Conservation (phyloP, 1,140 invertebrate genomes). For the Drosophila erecta region DNA sequence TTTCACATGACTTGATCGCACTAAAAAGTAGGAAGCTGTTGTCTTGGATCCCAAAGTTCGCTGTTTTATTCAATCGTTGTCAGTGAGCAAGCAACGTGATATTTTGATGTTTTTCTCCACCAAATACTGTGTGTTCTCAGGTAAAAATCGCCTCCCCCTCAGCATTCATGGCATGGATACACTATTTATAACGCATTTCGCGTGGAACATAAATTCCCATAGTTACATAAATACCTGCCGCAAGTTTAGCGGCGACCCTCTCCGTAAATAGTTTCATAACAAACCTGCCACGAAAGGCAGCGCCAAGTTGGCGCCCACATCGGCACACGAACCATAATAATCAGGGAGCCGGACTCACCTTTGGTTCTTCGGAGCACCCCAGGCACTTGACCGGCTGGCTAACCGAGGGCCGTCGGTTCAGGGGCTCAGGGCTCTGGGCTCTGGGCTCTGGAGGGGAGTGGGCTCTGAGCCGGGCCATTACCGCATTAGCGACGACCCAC, state of each 20-base stretch:
- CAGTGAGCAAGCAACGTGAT: too few relatives aligned
- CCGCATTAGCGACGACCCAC: conserved; percentile 60
- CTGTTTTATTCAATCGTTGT: too few relatives aligned
- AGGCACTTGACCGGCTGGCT: conserved; percentile 35
- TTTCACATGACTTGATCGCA: too few relatives aligned
- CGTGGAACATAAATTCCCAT: background rate
- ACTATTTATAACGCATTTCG: conserved; percentile 17
- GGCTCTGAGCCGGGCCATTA: conserved; percentile 47
- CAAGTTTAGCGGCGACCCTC: conserved; percentile 10
- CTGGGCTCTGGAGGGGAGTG: background rate
- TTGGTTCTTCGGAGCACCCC: conserved; percentile 4
- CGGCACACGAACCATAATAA: conserved; percentile 22
- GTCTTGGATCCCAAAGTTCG: too few relatives aligned
- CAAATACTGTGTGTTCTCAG: too few relatives aligned
- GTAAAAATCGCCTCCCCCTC: background rate
- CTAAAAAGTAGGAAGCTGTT: too few relatives aligned
- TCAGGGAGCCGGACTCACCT: conserved; percentile 37
- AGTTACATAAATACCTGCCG: background rate
- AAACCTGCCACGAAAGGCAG: conserved; percentile 39
- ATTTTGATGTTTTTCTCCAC: too few relatives aligned
- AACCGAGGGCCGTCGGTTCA: conserved; percentile 12
- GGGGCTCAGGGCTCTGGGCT: too few relatives aligned
- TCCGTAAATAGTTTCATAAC: conserved; percentile 31
- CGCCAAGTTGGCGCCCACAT: conserved; percentile 53
- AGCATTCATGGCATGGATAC: background rate